Base-by-base conservation (phyloP, 1,140 invertebrate genomes). In the Paracyclopina nana region DNA sequence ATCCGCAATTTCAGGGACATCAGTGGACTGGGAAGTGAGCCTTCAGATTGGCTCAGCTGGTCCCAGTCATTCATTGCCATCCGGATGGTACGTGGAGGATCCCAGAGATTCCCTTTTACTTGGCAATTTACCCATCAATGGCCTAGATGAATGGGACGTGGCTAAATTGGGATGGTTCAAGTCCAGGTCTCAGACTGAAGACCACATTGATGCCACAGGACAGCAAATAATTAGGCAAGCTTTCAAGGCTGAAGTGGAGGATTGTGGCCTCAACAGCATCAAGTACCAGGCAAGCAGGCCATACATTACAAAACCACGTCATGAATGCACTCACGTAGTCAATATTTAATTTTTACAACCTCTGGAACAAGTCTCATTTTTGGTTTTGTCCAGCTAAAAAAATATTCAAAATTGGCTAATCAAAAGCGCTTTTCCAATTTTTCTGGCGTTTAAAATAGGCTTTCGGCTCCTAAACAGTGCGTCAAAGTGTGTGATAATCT, bases 141-240 rank as follows among this genome's bases (percentile, higher is more conserved):
- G 31, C 16, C 26, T 52, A 27, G 41, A 52, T 29, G 50, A 40
- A 43, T 52, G 50, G 50, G 26, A 52, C 25, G 26, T 52, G n/a
- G 11, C 43, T 6, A 52, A 52, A 29, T 27, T 52, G 18, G 50
- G 50, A 9, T 52, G 50, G 50, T 52, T 52, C 25, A 52, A 50
- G 29, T 38, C 34, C 12, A 38, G 40, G 22, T 20, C 14, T 38
- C 16, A 4, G 28, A 4, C 8, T 12, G 30, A 28, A 14, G 45
- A 48, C 22, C 45, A 28, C 4, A 28, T 48, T 30, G 45, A 48
- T 6, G 4, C 25, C 3, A 40, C 25, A 26, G 28, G 24, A 11
- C 11, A 29, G 4, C 45, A 48, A 6, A 24, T 28, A 48, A 4
- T 20, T 38, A n/a, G 28, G 6, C 28, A n/a, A 22, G 45, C 28